A percentile compares a stretch with the other conserved stretches of the same genome.
These are phyloP conservation scores for Odontamblyopus lacepedii DNA, from an alignment of 2,797 vertebrate species.

Conservation along the genomic window DNA sequence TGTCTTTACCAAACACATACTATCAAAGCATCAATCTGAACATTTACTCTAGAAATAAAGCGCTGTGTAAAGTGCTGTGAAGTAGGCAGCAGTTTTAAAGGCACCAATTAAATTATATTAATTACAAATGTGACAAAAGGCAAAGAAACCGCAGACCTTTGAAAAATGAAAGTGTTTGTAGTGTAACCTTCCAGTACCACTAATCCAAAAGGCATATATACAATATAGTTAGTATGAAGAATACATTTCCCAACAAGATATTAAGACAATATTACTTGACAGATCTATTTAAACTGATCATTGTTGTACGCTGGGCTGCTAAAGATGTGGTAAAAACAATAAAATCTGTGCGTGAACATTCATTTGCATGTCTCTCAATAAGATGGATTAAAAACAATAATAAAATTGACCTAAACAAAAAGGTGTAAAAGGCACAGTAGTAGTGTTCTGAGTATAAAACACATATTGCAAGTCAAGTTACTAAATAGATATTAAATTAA, in stretches of 20 bases:
- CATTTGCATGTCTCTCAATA: slow-evolving; percentile 35
- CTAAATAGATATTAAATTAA: slow-evolving; percentile 20
- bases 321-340: slow-evolving; percentile 17
- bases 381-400: slow-evolving; percentile 38
- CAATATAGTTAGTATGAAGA: slow-evolving; percentile 30
- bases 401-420: slow-evolving; percentile 43
- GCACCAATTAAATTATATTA: slow-evolving; percentile 68
- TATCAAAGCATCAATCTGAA: slow-evolving; percentile 47
- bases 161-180: slow-evolving; percentile 19
- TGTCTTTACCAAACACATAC: slow-evolving; percentile 37
- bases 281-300: slow-evolving; percentile 32
- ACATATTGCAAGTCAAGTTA: slow-evolving; percentile 24
- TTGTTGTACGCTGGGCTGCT: slow-evolving; percentile 29
- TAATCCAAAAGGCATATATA: slow-evolving; percentile 32
- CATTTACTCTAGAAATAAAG: slow-evolving; percentile 43
- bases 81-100: slow-evolving; percentile 78
- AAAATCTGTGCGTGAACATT: slow-evolving; percentile 36
- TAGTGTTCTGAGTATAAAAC: slow-evolving; percentile 40
- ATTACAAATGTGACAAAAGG: slow-evolving; percentile 60
- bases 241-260: slow-evolving; percentile 25
- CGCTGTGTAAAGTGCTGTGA: slow-evolving; percentile 75
- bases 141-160: slow-evolving; percentile 41
- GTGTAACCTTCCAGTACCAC: slow-evolving; percentile 39
- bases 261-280: slow-evolving; percentile 36
- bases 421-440: slow-evolving; percentile 68